phyloP scores from a whole-genome alignment of 2,888 invertebrate genomes.

The Cinara cedri region DNA sequence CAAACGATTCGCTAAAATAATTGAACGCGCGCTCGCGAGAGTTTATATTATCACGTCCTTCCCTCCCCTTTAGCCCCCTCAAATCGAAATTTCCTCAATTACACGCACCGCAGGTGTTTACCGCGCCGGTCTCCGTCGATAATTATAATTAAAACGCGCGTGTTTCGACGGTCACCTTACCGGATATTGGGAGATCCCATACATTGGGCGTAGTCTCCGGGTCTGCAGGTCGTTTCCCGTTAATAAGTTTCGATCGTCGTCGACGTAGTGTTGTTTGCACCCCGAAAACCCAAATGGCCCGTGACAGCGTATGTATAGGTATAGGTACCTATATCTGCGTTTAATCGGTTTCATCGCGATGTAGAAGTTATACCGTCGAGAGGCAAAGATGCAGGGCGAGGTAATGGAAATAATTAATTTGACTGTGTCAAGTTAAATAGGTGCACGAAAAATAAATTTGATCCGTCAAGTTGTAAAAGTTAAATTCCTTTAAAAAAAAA shows the following conservation, averaged over 20 bases:
- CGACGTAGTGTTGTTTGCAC: conserved; percentile 5
- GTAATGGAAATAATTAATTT: too few species aligned
- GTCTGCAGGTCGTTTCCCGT: not conserved
- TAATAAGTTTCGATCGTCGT: not conserved
- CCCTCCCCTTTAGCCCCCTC: too few species aligned
- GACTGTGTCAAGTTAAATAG: too few species aligned
- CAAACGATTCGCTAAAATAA: too few species aligned
- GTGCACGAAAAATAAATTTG: too few species aligned
- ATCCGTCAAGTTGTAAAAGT: too few species aligned
- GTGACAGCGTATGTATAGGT: not conserved
- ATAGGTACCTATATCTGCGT: not conserved
- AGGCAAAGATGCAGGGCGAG: too few species aligned
- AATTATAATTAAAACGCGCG: not conserved
- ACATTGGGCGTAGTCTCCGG: conserved; percentile 21
- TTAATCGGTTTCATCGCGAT: not conserved
- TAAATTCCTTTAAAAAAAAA: too few species aligned
- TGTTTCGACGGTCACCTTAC: conserved; percentile 33
- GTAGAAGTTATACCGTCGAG: too few species aligned
- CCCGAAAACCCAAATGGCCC: conserved; percentile 28
- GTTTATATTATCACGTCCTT: too few species aligned
- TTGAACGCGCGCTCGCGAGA: not conserved
- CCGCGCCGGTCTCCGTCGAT: too few species aligned
- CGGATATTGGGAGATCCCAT: conserved; percentile 42
- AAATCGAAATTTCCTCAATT: conserved; percentile 6
- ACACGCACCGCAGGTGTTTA: conserved; percentile 2